phyloP scores from a whole-genome alignment of 30 jellyfish, hydroid and myxozoan species.

The Aurelia sp. region DNA sequence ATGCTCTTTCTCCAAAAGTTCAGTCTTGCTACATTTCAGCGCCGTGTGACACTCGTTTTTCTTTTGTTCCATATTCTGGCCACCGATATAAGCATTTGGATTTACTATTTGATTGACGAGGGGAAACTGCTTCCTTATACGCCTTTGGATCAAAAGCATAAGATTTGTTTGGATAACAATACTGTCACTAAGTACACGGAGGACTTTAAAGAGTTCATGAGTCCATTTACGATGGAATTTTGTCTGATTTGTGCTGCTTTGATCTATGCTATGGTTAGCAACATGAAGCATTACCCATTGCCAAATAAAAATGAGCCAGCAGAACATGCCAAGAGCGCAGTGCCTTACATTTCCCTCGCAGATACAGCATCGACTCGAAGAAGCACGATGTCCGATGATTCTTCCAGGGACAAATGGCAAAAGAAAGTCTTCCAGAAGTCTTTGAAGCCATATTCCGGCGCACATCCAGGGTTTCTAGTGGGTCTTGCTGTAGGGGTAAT shows the following conservation, averaged over 20 bases:
- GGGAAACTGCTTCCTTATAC: slow-evolving; percentile 1
- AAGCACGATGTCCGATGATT: not conserved
- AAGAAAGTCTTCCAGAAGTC: not conserved
- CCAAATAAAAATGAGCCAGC: not conserved
- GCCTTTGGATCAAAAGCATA: not conserved
- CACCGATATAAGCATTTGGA: slow-evolving; percentile 44
- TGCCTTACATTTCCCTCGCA: not conserved
- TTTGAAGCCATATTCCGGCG: slow-evolving; percentile 11
- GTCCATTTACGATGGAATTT: slow-evolving; percentile 58
- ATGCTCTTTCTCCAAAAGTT: slow-evolving; percentile 57
- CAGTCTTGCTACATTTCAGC: slow-evolving; percentile 21
- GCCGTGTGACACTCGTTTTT: not conserved
- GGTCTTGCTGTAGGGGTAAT: slow-evolving; percentile 56
- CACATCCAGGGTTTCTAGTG: slow-evolving; percentile 57
- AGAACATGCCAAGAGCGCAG: not conserved
- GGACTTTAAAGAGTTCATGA: not conserved
- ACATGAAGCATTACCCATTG: slow-evolving; percentile 25
- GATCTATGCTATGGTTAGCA: slow-evolving; percentile 26
- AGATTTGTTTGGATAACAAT: not conserved
- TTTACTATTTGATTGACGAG: slow-evolving; percentile 26
- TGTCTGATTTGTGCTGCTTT: slow-evolving; percentile 49
- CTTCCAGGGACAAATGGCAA: not conserved
- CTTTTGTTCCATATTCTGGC: slow-evolving; percentile 52
- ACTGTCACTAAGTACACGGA: slow-evolving; percentile 16
- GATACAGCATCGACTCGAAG: not conserved